These are phyloP conservation scores for Leptestheria dahalacensis DNA, from an alignment of 1,140 invertebrate genomes.

Conservation along the genomic window DNA sequence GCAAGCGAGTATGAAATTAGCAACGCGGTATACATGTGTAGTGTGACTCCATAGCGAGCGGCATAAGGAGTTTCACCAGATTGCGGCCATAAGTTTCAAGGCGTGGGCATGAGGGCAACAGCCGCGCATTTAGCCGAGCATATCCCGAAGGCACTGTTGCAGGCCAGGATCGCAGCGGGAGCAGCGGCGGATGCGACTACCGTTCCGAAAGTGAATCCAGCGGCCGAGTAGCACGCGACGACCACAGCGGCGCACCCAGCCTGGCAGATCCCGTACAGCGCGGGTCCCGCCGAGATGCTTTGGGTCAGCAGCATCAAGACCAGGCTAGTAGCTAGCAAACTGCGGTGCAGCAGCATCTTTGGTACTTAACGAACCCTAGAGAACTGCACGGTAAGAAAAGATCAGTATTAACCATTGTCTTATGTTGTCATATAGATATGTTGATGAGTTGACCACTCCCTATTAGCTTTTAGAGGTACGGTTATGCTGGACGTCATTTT, in stretches of 20 bases:
- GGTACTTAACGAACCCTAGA: not conserved
- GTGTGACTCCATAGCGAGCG: too few species aligned
- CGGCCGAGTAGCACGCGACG: conserved; percentile 17
- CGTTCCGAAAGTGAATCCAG: conserved; percentile 16
- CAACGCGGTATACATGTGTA: too few species aligned
- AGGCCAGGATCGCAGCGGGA: conserved; percentile 16
- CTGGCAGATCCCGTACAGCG: conserved; percentile 14
- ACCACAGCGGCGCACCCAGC: conserved; percentile 18
- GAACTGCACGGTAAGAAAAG: not conserved
- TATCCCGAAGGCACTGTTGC: conserved; percentile 17
- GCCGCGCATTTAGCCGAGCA: conserved; percentile 13
- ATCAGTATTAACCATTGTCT: too few species aligned
- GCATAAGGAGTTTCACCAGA: too few species aligned
- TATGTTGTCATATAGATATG: too few species aligned
- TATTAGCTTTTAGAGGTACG: too few species aligned
- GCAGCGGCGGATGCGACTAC: conserved; percentile 16
- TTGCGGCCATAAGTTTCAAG: too few species aligned
- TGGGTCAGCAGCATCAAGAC: not conserved
- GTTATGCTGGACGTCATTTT: too few species aligned
- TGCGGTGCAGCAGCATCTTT: conserved; percentile 6
- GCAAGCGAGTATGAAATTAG: too few species aligned
- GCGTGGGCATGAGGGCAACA: conserved; percentile 11
- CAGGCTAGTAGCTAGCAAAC: conserved; percentile 3
- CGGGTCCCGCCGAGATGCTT: conserved; percentile 5
- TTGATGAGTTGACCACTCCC: too few species aligned